Base-by-base conservation (phyloP, 2,888 invertebrate genomes). In the Pimpla rufipes region DNA sequence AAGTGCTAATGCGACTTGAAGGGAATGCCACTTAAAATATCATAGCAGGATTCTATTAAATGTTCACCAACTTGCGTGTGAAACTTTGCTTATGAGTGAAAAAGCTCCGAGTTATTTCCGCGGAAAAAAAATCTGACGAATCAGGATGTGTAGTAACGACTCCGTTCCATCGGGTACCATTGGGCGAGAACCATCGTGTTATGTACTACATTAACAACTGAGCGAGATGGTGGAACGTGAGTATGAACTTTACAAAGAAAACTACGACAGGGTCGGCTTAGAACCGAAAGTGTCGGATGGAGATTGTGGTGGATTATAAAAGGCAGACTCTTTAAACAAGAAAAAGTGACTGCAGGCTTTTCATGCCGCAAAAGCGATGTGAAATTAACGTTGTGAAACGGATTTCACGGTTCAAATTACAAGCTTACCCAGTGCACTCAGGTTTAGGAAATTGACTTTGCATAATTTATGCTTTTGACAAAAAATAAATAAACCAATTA, bases 231-330 rank as follows among this genome's bases (percentile, higher is more conserved):
- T 16, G 47, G 16, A 47, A 47, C n/a, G 3, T 6, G 4, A 47
- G 47, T 2, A 1, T 13, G 16, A 16, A 47, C n/a, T 47, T n/a
- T 1, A 47, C n/a, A 47, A 47, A 47, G 16, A 16, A 29, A 29
- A 29, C 29, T 29, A 16, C 16, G 16, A n/a, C 16, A 16, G 16
- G n/a, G 47, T 47, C 47, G 47, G 47, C 16, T 1, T 16, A n/a
- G n/a, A 0, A 47, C n/a, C 47, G 47, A 6, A n/a, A n/a, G 47
- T 47, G 47, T 47, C 16, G 47, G 47, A 5, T 47, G 16, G 16
- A 47, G 47, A 47, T 47, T 47, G 47, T 6, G 47, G 47, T 47
- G 47, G 47, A 47, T 47, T 47, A 47, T 16, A 47, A 16, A 16
- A 16, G n/a, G 47, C 6, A 47, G 16, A 16, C 13, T 29, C 29